Evolutionary conservation across 2,797 vertebrate species (phyloP).

Genomic region (Spinus pinus): DNA sequence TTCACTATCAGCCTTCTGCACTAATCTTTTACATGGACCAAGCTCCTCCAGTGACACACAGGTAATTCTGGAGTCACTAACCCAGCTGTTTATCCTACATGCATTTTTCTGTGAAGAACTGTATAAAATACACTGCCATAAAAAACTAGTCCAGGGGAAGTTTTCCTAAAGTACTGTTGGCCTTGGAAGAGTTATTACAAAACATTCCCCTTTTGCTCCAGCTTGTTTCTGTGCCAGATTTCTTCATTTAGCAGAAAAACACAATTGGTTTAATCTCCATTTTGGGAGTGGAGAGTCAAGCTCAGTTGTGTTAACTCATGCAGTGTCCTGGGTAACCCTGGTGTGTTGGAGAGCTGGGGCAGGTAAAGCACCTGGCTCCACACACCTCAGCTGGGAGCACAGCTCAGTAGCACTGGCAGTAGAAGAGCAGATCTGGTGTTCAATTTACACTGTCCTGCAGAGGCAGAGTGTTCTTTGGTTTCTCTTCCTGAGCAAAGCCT

Average conservation of each 20-base stretch:
- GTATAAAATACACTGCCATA: not conserved
- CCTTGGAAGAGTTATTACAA: not conserved
- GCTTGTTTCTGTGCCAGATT: not conserved
- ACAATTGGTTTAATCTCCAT: not conserved
- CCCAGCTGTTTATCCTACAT: not conserved
- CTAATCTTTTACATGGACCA: not conserved
- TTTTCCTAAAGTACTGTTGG: not conserved
- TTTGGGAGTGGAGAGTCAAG: not conserved
- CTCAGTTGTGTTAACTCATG: not conserved
- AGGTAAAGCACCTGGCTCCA: not conserved
- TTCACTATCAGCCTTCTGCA: not conserved
- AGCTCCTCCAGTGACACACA: not conserved
- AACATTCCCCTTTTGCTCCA: not conserved
- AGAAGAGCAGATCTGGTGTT: not conserved
- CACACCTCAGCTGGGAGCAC: not conserved
- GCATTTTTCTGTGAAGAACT: not conserved
- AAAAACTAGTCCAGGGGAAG: not conserved
- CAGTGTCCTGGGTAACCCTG: rapidly evolving
- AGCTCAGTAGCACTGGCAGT: not conserved
- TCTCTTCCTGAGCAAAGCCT: not conserved
- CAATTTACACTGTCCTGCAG: not conserved
- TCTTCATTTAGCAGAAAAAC: not conserved
- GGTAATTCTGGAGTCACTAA: not conserved
- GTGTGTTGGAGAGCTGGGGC: not conserved
- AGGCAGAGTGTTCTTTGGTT: not conserved